Evolutionary conservation across 2,113 vertebrate genomes (phyloP), one percentile per base, ranked within the genome.

Genomic region (Brachypodius melanocephalos): DNA sequence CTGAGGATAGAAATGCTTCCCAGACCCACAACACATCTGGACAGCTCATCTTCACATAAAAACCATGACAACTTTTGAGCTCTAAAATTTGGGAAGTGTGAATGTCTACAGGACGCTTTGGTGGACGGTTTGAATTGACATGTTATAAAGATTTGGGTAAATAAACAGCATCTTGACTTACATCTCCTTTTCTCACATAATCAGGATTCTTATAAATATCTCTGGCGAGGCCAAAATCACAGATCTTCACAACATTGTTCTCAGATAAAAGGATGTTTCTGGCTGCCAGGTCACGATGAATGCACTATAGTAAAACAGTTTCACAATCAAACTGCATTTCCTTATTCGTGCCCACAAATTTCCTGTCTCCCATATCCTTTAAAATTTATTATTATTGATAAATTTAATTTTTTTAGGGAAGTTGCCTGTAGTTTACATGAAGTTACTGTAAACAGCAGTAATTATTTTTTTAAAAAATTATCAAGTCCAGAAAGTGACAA

Each of bases 201-300:
- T 99, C 98, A 5, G 98, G 99, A 96, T 99, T 98, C 98, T 99
- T 99, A 97, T 99, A 99, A 98, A 99, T 98, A 96, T 99, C 99
- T 96, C 98, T 98, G 93, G 99, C 99, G 3, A 99, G 98, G 91
- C 99, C 99, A 55, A 99, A 99, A 96, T 99, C 99, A 86, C 99
- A 99, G 95, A 99, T 99, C 98, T 99, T 99, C 94, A 99, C 99
- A 83, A 99, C 98, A 66, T 99, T 99, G 96, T 99, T 99, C 95
- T 99, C 98, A 62, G 99, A 99, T 95, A 99, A 98, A 96, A 99
- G 98, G 95, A 99, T 98, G 84, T 99, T 99, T 80, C 99, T 98
- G 26, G 99, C 99, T 52, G 99, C 99, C 97, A 99, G 98, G 95
- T 99, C 99, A 93, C 99, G 98, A 94, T 99, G 99, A 92, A 99